Evolutionary conservation across 2,113 vertebrate genomes (phyloP), one percentile per base, ranked within the genome.

Genomic region (Notiomystis cincta): DNA sequence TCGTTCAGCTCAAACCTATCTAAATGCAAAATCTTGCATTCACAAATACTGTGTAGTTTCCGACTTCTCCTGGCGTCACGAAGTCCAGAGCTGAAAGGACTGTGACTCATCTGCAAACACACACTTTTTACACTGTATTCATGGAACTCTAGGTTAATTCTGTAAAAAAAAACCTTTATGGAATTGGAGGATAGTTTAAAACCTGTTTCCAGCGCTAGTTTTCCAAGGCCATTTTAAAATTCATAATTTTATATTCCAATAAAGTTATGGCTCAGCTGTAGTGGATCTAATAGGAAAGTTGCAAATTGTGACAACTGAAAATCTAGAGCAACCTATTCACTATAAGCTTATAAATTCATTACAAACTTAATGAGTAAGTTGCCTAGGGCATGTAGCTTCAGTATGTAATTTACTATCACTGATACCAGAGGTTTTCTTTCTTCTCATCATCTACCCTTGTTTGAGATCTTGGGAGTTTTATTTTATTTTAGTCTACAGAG

Each of bases 1-100:
- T 96, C n/a, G 8, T 93, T 96, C 77, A 89, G 77, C 91, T 97
- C 96, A 96, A 97, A 95, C 95, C 96, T 93, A 96, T 92, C 57
- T 89, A 94, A 96, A 94, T 62, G 80, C 89, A 97, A 93, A 95
- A 90, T 95, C 95, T 89, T 13, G 9, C 81, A 95, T 90, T 95
- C 71, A 95, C 72, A 90, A 95, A 93, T 71, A 76, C 77, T 78
- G 66, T 77, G 51, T 53, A 72, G 71, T 88, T 94, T 93, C 51
- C 0, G 6, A 75, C 56, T 81, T 95, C 80, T 95, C 91, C 90
- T 69, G 93, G 96, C 64, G 9, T 92, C 65, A 25, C 8, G 5
- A 64, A 97, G 72, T 89, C 73, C 81, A 96, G 72, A 93, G 82
- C 24, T 58, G 85, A 69, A 94, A 86, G 6, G 35, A 95, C 56